Base-by-base conservation (phyloP, 2,113 vertebrate genomes). In the Hemichromis elongatus region DNA sequence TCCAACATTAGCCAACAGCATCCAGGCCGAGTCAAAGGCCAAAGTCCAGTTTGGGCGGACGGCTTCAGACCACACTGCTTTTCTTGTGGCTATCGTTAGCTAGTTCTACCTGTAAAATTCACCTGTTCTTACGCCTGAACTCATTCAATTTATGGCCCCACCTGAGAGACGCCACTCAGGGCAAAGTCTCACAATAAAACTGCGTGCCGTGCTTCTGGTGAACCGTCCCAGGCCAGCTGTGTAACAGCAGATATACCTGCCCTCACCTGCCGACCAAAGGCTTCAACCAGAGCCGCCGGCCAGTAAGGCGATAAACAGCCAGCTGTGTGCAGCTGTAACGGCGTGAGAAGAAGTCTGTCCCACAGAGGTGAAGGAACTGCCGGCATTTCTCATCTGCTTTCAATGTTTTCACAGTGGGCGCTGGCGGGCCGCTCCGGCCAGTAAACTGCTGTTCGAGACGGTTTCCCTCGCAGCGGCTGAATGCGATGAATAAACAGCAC, bases 381-480 rank as follows among this genome's bases (percentile, higher is more conserved):
- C 9, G 85, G 59, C 47, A 90, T 90, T 82, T 90, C 85, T 85
- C 85, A 40, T 54, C 82, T 80, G 21, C 85, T 33, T 33, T 56
- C 82, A 40, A 87, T 79, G 21, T 87, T 87, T 54, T 75, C 61
- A 19, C 66, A 82, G 45, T 16, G 9, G 1, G 19, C 50, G 40
- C 59, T 40, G 45, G 42, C 6, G 7, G 18, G 9, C 2, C 21
- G 40, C 40, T 70, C 40, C 3, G 14, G 37, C 13, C 5, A 1
- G 35, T 0, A 70, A 24, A 26, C 37, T 45, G 16, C 1, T 2
- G 66, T 14, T 73, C 21, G 5, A 45, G 66, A 18, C 6, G 50
- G 30, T 56, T 40, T 47, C 8, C 42, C 28, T 18, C 9, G 1
- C 42, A 35, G 28, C 6, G 16, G 45, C 45, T 4, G 6, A 35